Conservation (phyloP, 1,140 invertebrate species). For the Rhopalosiphum padi region DNA sequence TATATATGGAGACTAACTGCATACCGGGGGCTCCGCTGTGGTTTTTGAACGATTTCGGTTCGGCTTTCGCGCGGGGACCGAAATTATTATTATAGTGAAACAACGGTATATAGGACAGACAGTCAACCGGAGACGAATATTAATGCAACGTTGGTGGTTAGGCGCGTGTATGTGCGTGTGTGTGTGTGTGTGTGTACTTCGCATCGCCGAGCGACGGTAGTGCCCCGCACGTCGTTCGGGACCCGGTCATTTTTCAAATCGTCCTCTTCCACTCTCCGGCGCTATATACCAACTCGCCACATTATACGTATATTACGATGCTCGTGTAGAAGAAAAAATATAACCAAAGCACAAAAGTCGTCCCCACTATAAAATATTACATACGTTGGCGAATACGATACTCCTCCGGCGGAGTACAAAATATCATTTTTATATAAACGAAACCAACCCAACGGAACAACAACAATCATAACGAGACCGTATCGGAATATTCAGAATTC, state of each 20-base stretch:
- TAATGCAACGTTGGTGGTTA: neutral
- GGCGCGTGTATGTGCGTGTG: neutral
- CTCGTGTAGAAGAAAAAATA: neutral
- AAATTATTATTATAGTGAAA: neutral
- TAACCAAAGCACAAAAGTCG: slow-evolving; percentile 12
- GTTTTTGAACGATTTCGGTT: neutral
- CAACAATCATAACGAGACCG: neutral
- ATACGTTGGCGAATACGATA: neutral
- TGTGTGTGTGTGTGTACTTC: neutral
- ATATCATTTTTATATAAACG: slow-evolving; percentile 13
- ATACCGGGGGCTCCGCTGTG: too few relatives aligned
- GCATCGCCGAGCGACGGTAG: neutral
- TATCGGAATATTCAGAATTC: neutral
- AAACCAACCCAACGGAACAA: neutral
- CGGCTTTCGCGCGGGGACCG: neutral
- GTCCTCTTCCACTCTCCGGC: neutral
- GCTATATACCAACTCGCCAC: neutral
- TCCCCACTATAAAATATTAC: neutral
- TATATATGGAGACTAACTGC: neutral
- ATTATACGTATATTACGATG: neutral
- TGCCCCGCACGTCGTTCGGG: neutral
- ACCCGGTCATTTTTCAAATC: slow-evolving; percentile 37
- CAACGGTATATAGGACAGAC: neutral
- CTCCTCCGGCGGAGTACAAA: neutral
- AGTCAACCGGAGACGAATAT: slow-evolving; percentile 26